Evolutionary conservation across 2,113 vertebrate species (phyloP).

Genomic region (Syngnathoides biaculeatus): DNA sequence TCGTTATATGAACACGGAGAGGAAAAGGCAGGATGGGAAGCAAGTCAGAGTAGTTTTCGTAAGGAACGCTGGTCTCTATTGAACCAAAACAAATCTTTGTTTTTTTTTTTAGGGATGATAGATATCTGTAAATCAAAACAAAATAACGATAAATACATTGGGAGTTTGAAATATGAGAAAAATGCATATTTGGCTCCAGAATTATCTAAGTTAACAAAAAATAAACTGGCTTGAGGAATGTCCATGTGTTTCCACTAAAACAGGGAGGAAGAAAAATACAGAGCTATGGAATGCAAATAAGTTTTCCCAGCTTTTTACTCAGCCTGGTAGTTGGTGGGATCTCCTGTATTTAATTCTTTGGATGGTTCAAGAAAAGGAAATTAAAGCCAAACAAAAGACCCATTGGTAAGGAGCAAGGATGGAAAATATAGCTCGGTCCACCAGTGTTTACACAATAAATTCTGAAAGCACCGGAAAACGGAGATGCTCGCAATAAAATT

Average conservation of each 20-base stretch:
- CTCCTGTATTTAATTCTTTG: neutral
- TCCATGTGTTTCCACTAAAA: slow-evolving; percentile 42
- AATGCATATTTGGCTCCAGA: neutral
- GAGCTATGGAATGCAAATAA: slow-evolving; percentile 31
- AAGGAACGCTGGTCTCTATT: neutral
- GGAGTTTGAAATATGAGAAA: neutral
- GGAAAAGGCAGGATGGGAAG: neutral
- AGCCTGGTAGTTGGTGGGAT: neutral
- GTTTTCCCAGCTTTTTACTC: neutral
- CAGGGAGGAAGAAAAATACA: slow-evolving; percentile 29
- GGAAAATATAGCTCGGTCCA: neutral
- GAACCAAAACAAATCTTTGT: neutral
- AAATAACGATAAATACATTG: neutral
- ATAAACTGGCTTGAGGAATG: slow-evolving; percentile 4
- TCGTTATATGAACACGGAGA: neutral
- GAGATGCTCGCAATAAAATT: too few relatives aligned
- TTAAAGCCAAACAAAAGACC: slow-evolving; percentile 10
- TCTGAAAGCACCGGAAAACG: neutral
- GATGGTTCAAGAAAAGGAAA: slow-evolving; percentile 6
- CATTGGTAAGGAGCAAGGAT: neutral
- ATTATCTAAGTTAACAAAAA: slow-evolving; percentile 32
- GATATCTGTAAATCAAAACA: neutral
- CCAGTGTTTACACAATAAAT: neutral
- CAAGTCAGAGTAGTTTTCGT: neutral
- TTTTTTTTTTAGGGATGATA: neutral